Conservation (phyloP, 2,888 invertebrate species). For the Pinctada fucata region DNA sequence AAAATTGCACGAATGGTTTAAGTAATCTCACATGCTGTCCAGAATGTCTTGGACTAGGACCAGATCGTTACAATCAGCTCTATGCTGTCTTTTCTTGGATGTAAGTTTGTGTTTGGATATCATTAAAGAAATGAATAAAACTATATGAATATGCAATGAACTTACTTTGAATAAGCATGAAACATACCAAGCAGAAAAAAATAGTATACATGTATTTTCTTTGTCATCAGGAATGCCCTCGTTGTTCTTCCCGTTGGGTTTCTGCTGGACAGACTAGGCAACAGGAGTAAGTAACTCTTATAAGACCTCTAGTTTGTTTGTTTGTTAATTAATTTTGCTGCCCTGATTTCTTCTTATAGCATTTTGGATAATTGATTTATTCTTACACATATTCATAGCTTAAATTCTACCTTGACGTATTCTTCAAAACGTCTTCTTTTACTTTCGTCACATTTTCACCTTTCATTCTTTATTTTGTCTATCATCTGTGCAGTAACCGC, state of each 20-base stretch:
- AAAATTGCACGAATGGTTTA: slow-evolving; percentile 24
- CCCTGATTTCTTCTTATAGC: too few relatives aligned
- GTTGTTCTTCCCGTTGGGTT: slow-evolving; percentile 46
- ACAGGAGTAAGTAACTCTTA: slow-evolving; percentile 39
- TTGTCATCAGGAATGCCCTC: slow-evolving; percentile 37
- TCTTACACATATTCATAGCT: too few relatives aligned
- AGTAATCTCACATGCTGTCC: slow-evolving; percentile 35
- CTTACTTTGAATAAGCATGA: neutral
- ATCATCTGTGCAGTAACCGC: slow-evolving; percentile 35
- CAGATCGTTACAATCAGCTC: slow-evolving; percentile 46
- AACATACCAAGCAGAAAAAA: neutral
- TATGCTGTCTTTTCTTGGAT: slow-evolving; percentile 53
- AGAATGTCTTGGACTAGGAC: slow-evolving; percentile 48
- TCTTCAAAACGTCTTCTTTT: too few relatives aligned
- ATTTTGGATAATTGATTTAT: too few relatives aligned
- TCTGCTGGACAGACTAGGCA: slow-evolving; percentile 49
- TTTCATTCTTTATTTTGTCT: too few relatives aligned
- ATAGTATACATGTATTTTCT: too few relatives aligned
- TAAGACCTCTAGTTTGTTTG: too few relatives aligned
- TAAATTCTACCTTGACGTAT: too few relatives aligned
- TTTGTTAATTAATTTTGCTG: neutral
- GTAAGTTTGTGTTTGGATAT: slow-evolving; percentile 25
- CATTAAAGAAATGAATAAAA: neutral
- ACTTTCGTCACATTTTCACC: too few relatives aligned
- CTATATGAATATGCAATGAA: neutral